phyloP scores from a whole-genome alignment of 2,113 vertebrate genomes.

The Clarias gariepinus region DNA sequence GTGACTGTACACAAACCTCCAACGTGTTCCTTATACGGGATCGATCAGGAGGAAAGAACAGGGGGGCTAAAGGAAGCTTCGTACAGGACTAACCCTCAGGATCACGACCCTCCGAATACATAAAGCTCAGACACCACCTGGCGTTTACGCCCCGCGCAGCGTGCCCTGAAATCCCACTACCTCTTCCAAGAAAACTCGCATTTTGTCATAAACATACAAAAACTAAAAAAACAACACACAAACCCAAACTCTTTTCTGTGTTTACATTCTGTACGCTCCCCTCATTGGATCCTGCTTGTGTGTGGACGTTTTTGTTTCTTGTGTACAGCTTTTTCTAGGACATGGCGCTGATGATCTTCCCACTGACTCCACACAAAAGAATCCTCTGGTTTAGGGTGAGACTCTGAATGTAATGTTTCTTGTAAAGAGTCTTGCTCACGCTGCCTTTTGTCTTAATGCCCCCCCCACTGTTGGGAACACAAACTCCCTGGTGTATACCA shows the following conservation, averaged over 20 bases:
- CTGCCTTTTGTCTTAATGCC: background rate
- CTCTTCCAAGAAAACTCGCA: conserved; percentile 70
- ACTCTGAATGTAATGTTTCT: conserved; percentile 48
- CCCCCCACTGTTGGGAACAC: background rate
- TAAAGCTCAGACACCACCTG: conserved; percentile 40
- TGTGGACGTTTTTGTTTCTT: background rate
- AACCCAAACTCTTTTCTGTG: conserved; percentile 59
- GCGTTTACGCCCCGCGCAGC: conserved; percentile 41
- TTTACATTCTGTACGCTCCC: conserved; percentile 65
- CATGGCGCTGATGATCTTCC: conserved; percentile 7
- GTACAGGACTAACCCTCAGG: conserved; percentile 73
- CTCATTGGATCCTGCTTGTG: conserved; percentile 19
- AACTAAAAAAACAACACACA: conserved; percentile 32
- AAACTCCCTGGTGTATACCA: conserved; percentile 42
- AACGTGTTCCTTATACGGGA: conserved; percentile 38
- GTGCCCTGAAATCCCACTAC: conserved; percentile 68
- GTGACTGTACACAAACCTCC: conserved; percentile 62
- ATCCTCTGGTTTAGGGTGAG: conserved; percentile 13
- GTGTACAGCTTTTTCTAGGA: background rate
- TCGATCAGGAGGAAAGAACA: conserved; percentile 55
- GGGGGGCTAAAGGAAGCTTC: conserved; percentile 56
- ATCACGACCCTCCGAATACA: conserved; percentile 58
- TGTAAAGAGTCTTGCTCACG: conserved; percentile 19
- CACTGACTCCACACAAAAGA: conserved; percentile 15
- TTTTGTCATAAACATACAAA: conserved; percentile 71